Evolutionary conservation across 2,888 invertebrate genomes (phyloP).

Genomic region (Acanthosoma haemorrhoidale): DNA sequence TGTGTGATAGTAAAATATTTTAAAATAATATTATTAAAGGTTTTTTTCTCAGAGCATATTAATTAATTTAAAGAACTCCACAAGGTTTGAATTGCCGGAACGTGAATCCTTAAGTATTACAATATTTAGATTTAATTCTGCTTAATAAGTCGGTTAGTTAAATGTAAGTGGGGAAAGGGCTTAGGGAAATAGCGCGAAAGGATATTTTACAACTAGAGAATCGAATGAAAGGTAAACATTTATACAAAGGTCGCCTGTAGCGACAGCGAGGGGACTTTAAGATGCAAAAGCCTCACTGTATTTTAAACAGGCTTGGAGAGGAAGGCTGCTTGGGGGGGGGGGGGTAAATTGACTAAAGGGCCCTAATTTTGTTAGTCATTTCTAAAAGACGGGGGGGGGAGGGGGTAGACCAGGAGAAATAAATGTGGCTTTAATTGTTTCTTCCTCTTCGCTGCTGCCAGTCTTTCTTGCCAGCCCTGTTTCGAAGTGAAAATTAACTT

Average conservation of each 20-base stretch:
- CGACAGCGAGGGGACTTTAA: background rate
- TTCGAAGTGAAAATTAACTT: no score
- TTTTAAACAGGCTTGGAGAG: background rate
- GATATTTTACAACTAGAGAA: slow-evolving; percentile 12
- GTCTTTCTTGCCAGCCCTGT: background rate
- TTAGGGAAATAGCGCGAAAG: background rate
- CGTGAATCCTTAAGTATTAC: no score
- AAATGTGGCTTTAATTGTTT: slow-evolving; percentile 33
- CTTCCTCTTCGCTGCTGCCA: slow-evolving; percentile 11
- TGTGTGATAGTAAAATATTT: no score
- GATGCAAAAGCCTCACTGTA: slow-evolving; percentile 15
- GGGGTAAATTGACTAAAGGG: slow-evolving; percentile 12
- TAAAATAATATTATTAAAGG: no score
- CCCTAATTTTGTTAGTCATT: background rate
- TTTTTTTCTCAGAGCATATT: no score
- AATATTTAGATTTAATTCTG: no score
- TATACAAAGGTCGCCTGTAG: background rate
- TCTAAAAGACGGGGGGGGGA: background rate
- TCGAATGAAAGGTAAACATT: slow-evolving; percentile 15
- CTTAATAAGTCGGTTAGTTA: no score
- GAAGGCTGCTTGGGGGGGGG: background rate
- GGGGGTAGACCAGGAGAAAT: slow-evolving; percentile 13
- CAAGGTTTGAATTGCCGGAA: no score
- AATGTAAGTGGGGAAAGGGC: no score
- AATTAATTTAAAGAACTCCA: no score